Evolutionary conservation across 2,888 invertebrate species (phyloP), one percentile per base, ranked within the genome.

Genomic region (Cerastis rubricosa): DNA sequence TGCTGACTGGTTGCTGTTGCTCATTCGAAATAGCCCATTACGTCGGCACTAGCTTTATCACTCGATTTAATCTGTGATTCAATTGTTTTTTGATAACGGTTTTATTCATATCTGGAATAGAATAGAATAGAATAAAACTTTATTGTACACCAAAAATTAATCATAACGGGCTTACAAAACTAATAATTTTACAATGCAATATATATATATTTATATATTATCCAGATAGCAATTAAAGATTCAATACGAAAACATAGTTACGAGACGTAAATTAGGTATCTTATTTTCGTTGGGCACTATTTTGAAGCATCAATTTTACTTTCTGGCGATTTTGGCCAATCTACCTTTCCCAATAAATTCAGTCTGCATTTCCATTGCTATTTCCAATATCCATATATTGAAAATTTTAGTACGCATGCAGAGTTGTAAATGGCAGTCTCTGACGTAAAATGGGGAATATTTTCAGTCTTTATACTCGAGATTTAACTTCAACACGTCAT

Each of bases 1-100:
- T 63, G 76, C 78, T 76, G 80, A 76, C 73, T 69, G 72, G 47
- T 57, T 59, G 74, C 74, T 85, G 87, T 88, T 88, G 85, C 80
- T 88, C 86, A 82, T 85, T 81, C 71, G 43, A 79, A 87, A 90
- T 88, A 86, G 87, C 80, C 87, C 80, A 88, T 89, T 86, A 91
- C 65, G 70, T 72, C 72, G 70, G 78, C 76, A 85, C 86, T 85
- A 86, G 82, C 83, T 75, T 86, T 82, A 83, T 82, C 65, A 63
- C 49, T 63, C 74, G 75, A 76, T 80, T 83, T 77, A 40, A 79
- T 79, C 79, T 66, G 35, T 54, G 51, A 49, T 82, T 19, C 51
- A 61, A 29, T 51, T 76, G 57, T 61, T 76, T 61, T 65, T 74
- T 22, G 11, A 43, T 22, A 25, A 29, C 47, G 14, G 14, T 35